Percentiles rank a stretch among this genome's conserved stretches.
phyloP scores from a whole-genome alignment of 2,113 vertebrate species.

The Lepisosteus osseus region DNA sequence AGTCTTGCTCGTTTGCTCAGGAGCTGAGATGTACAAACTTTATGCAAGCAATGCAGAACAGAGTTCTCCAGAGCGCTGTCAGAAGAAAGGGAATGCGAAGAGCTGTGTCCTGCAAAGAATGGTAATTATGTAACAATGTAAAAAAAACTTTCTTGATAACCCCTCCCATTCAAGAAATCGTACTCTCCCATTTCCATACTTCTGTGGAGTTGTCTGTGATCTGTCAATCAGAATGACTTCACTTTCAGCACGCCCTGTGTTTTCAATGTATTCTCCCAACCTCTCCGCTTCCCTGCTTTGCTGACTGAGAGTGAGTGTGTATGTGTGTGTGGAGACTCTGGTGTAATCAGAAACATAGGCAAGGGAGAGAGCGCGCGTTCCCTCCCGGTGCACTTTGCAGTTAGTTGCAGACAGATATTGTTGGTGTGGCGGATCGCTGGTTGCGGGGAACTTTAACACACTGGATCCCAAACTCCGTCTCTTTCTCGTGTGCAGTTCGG shows the following conservation, averaged over 20 bases:
- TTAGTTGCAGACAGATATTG: conserved; percentile 74
- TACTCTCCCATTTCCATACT: conserved; percentile 4
- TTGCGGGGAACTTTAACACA: conserved; percentile 75
- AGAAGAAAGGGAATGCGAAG: not conserved
- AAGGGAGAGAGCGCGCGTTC: conserved; percentile 53
- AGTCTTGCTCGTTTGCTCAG: conserved; percentile 12
- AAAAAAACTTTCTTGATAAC: conserved; percentile 12
- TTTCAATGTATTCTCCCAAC: conserved; percentile 36
- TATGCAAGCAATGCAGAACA: conserved; percentile 42
- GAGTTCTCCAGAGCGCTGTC: not conserved
- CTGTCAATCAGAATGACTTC: conserved; percentile 35
- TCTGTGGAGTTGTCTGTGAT: conserved; percentile 26
- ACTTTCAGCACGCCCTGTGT: conserved; percentile 23
- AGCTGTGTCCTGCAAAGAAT: not conserved
- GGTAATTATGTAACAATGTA: conserved; percentile 14
- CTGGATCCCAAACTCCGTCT: conserved; percentile 76
- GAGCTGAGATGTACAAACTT: conserved; percentile 54
- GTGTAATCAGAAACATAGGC: conserved; percentile 20
- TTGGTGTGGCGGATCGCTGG: conserved; percentile 70
- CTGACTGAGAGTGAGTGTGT: conserved; percentile 29
- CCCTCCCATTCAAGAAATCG: not conserved
- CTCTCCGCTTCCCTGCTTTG: conserved; percentile 23
- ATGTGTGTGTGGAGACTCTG: conserved; percentile 14
- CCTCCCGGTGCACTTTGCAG: conserved; percentile 75
- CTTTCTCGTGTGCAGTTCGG: conserved; percentile 79